Conservation (phyloP, 2,888 invertebrate genomes). For the Tachina lurida region DNA sequence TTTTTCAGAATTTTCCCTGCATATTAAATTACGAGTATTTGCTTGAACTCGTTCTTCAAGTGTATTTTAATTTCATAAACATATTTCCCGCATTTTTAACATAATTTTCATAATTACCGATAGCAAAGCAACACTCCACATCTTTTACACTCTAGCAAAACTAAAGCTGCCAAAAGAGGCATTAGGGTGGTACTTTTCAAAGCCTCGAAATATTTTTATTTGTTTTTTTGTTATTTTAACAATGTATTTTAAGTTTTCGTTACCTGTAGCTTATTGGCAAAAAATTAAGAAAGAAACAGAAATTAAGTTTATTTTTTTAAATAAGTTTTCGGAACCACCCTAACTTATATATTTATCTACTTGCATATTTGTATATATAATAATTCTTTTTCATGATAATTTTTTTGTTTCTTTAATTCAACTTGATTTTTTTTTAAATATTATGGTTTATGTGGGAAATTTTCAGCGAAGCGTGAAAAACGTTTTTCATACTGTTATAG, state of each 20-base stretch:
- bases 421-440: constrained; percentile 24
- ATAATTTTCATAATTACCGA: constrained; percentile 48
- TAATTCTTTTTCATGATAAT: constrained; percentile 37
- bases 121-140: constrained; percentile 12
- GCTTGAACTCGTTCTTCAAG: background rate
- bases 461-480: constrained; percentile 56
- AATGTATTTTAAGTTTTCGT: too few species aligned
- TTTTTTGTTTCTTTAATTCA: constrained; percentile 34
- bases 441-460: constrained; percentile 64
- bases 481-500: constrained; percentile 32
- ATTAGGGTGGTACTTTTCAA: constrained; percentile 2
- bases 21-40: background rate
- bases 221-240: too few species aligned
- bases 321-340: background rate
- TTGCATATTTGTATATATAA: constrained; percentile 18
- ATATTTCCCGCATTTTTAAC: constrained; percentile 40
- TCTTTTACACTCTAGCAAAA: background rate
- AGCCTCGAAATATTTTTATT: too few species aligned
- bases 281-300: background rate
- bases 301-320: background rate
- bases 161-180: background rate
- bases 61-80: constrained; percentile 25
- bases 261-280: too few species aligned
- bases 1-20: background rate
- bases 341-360: constrained; percentile 18